Evolutionary conservation across 2,113 vertebrate species (phyloP).

Genomic region (Halichoerus grypus): DNA sequence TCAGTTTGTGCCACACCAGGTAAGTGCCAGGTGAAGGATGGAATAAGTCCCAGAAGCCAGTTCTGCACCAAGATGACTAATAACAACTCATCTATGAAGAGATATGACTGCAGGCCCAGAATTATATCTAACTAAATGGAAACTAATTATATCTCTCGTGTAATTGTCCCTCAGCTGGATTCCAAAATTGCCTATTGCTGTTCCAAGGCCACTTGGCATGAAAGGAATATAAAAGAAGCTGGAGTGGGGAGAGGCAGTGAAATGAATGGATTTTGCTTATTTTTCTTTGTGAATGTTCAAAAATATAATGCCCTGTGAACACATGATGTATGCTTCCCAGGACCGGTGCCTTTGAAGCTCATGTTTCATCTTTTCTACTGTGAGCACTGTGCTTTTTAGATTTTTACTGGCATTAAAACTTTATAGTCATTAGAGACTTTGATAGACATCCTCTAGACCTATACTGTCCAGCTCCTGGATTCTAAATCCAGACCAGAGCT

Average conservation of each 20-base stretch:
- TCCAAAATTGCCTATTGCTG: neutral
- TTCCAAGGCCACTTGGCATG: neutral
- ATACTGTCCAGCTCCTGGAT: neutral
- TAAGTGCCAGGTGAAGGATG: neutral
- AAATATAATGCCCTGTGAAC: neutral
- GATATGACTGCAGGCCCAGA: neutral
- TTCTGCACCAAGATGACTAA: neutral
- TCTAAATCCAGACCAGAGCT: neutral
- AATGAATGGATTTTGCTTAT: neutral
- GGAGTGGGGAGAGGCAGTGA: neutral
- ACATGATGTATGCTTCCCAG: neutral
- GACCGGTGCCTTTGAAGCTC: neutral
- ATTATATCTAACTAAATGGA: neutral
- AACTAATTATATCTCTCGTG: neutral
- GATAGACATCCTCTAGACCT: neutral
- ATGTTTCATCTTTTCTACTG: neutral
- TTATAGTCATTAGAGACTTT: neutral
- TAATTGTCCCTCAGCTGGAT: neutral
- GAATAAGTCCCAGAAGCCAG: neutral
- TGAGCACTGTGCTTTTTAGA: neutral
- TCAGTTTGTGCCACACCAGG: neutral
- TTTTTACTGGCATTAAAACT: neutral
- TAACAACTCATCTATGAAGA: neutral
- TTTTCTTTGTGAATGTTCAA: neutral
- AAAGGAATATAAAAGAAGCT: neutral